A percentile compares a stretch with the other conserved stretches of the same genome.
Evolutionary conservation across 1,140 invertebrate genomes (phyloP).

Genomic region (Aradophagus sp.): DNA sequence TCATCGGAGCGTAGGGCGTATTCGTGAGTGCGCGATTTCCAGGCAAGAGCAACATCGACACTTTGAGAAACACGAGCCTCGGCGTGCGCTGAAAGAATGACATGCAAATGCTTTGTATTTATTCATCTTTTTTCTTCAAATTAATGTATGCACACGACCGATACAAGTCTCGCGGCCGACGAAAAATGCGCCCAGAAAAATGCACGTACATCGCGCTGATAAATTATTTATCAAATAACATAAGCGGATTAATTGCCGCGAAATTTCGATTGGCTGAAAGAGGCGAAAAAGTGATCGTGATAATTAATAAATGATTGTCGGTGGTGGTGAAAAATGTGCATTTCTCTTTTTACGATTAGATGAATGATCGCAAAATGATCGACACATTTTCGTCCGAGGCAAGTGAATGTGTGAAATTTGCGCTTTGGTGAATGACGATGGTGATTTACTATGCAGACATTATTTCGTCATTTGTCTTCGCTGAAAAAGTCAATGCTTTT

Average conservation of each 20-base stretch:
- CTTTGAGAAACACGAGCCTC: constrained; percentile 45
- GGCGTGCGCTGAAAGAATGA: constrained; percentile 44
- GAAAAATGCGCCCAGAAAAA: constrained; percentile 29
- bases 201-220: constrained; percentile 20
- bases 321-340: no score
- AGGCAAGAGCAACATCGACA: constrained; percentile 52
- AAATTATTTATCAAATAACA: constrained; percentile 40
- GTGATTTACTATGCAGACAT: no score
- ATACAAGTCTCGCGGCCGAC: constrained; percentile 26
- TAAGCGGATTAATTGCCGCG: constrained; percentile 17
- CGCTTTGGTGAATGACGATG: no score
- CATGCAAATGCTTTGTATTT: constrained; percentile 53
- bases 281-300: no score
- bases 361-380: no score
- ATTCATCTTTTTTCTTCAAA: constrained; percentile 40
- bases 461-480: no score
- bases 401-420: no score
- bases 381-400: no score
- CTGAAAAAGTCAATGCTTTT: no score
- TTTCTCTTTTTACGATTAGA: no score
- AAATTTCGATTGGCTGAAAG: neutral
- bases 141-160: constrained; percentile 39
- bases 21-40: constrained; percentile 61
- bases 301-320: no score
- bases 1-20: constrained; percentile 49